Conservation (phyloP, 2,797 vertebrate species). For the Gallinago nigripennis region DNA sequence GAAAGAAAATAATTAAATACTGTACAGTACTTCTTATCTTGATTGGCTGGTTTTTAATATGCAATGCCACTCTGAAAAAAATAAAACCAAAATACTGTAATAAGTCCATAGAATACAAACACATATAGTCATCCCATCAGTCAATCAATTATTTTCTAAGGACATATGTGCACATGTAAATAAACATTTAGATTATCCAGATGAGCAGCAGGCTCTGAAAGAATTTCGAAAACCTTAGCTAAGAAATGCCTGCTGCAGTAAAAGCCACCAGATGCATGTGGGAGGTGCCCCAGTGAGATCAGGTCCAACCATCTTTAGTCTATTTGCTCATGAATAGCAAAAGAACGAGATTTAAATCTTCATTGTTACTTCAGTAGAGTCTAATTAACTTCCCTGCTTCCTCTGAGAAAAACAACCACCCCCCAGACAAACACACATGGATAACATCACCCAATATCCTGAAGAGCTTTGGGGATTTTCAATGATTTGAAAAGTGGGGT, state of each 20-base stretch:
- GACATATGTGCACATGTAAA: not conserved
- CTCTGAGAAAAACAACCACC: constrained; percentile 18
- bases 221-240: not conserved
- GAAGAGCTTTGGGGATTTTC: constrained; percentile 10
- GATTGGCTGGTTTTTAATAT: not conserved
- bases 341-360: constrained; percentile 37
- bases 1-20: not conserved
- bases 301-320: not conserved
- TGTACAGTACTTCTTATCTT: not conserved
- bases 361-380: constrained; percentile 12
- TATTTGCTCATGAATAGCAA: constrained; percentile 36
- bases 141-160: not conserved
- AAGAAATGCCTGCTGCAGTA: not conserved
- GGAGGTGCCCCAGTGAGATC: not conserved
- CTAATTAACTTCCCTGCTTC: constrained; percentile 55
- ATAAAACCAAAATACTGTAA: not conserved
- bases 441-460: constrained; percentile 56
- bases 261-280: not conserved
- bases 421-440: not conserved
- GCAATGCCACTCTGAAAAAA: not conserved
- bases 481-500: not conserved
- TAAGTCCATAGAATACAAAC: not conserved
- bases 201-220: not conserved
- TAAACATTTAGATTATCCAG: not conserved
- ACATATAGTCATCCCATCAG: not conserved